Conservation (phyloP, 2,113 vertebrate species). For the Halcyon malimbica region DNA sequence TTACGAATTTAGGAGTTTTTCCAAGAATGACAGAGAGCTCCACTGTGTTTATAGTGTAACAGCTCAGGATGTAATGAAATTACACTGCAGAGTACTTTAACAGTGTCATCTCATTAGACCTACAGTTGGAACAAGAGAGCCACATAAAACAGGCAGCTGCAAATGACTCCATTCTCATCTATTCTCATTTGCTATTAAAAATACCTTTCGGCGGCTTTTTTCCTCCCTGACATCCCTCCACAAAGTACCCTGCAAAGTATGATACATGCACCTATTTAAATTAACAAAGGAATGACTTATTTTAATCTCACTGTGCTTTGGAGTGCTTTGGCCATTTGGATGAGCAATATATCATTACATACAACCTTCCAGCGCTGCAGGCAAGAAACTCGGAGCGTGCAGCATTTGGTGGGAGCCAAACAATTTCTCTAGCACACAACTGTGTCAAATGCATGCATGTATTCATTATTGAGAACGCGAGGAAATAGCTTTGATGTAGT, state of each 20-base stretch:
- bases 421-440: slow-evolving; percentile 90
- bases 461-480: slow-evolving; percentile 87
- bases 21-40: slow-evolving; percentile 79
- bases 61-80: slow-evolving; percentile 86
- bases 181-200: slow-evolving; percentile 94
- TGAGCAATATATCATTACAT: slow-evolving; percentile 95
- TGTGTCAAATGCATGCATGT: slow-evolving; percentile 91
- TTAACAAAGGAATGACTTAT: slow-evolving; percentile 98
- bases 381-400: slow-evolving; percentile 83
- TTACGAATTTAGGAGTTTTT: slow-evolving; percentile 80
- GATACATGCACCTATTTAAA: slow-evolving; percentile 99
- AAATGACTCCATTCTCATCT: slow-evolving; percentile 87
- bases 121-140: slow-evolving; percentile 82
- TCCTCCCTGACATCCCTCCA: slow-evolving; percentile 86
- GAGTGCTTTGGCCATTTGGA: slow-evolving; percentile 88
- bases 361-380: slow-evolving; percentile 89
- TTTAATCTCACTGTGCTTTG: slow-evolving; percentile 94
- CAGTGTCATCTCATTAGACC: slow-evolving; percentile 85
- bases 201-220: slow-evolving; percentile 94
- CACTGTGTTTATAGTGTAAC: slow-evolving; percentile 81
- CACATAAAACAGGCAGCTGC: slow-evolving; percentile 84
- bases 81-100: slow-evolving; percentile 82
- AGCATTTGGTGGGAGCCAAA: slow-evolving; percentile 88
- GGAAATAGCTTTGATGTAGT: slow-evolving; percentile 93
- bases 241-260: slow-evolving; percentile 92